phyloP scores from a whole-genome alignment of 2,113 vertebrate genomes.

The Chascanopsetta lugubris region DNA sequence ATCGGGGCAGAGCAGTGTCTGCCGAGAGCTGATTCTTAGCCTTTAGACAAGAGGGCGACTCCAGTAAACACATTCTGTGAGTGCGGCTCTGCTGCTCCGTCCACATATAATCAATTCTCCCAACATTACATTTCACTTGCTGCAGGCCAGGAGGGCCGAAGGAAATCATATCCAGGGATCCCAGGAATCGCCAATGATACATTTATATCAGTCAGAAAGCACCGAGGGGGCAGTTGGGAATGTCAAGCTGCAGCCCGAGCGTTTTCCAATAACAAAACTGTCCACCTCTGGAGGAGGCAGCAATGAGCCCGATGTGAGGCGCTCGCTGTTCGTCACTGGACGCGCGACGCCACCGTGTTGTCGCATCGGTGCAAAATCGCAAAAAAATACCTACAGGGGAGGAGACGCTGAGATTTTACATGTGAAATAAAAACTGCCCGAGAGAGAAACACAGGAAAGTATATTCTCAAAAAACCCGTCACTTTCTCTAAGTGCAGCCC shows the following conservation, averaged over 20 bases:
- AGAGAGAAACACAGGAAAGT: constrained; percentile 40
- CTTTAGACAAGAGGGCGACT: constrained; percentile 46
- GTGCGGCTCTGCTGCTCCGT: constrained; percentile 39
- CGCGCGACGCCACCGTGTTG: constrained; percentile 20
- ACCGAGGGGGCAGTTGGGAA: constrained; percentile 32
- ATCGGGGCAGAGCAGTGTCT: constrained; percentile 52
- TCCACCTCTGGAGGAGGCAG: constrained; percentile 58
- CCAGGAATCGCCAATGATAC: constrained; percentile 54
- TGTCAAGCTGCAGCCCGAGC: constrained; percentile 38
- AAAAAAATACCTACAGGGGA: neutral
- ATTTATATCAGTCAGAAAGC: constrained; percentile 56
- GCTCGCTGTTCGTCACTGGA: constrained; percentile 53
- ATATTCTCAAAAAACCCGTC: constrained; percentile 54
- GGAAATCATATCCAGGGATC: constrained; percentile 55
- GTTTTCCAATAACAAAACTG: constrained; percentile 64
- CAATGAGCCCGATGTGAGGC: constrained; percentile 57
- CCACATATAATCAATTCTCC: constrained; percentile 59
- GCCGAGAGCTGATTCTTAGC: constrained; percentile 55
- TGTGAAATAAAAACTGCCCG: constrained; percentile 52
- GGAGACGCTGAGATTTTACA: constrained; percentile 25
- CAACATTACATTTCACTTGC: constrained; percentile 58
- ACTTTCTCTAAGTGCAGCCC: constrained; percentile 35
- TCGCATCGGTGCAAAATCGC: constrained; percentile 34
- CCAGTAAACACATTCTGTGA: constrained; percentile 66
- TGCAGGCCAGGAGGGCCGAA: constrained; percentile 45